These are phyloP conservation scores for Cathartes aura DNA, from an alignment of 2,113 vertebrate species.

Conservation along the genomic window DNA sequence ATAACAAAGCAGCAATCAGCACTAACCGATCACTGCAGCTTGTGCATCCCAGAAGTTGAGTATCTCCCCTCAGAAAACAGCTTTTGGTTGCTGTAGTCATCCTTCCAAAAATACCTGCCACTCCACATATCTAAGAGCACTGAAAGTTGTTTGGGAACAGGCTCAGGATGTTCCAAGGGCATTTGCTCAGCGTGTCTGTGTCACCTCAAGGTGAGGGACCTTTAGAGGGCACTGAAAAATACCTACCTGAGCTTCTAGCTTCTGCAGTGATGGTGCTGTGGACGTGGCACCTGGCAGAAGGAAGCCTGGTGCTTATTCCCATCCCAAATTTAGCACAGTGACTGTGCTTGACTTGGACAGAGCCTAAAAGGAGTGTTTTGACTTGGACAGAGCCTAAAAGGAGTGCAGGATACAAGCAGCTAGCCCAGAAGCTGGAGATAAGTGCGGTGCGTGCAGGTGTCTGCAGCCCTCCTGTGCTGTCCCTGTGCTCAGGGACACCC, in stretches of 20 bases:
- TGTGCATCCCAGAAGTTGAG: neutral
- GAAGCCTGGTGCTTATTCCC: neutral
- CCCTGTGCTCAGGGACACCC: neutral
- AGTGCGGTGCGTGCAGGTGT: rapidly evolving
- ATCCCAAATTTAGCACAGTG: neutral
- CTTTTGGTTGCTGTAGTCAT: neutral
- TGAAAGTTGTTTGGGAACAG: neutral
- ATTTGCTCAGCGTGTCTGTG: neutral
- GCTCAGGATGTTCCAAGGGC: neutral
- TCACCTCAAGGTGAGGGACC: neutral
- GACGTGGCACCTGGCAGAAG: neutral
- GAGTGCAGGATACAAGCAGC: neutral
- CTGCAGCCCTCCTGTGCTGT: neutral
- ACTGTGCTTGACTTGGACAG: neutral
- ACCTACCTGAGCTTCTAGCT: neutral
- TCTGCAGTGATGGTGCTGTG: neutral
- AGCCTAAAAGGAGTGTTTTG: neutral
- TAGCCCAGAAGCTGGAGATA: neutral
- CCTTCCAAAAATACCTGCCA: neutral
- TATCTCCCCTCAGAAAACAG: neutral
- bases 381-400: neutral
- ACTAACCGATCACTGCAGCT: neutral
- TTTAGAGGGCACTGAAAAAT: neutral
- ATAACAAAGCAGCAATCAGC: neutral
- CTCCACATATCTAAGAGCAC: neutral